Evolutionary conservation across 2,888 invertebrate species (phyloP).

Genomic region (Dysmachus trigonus): DNA sequence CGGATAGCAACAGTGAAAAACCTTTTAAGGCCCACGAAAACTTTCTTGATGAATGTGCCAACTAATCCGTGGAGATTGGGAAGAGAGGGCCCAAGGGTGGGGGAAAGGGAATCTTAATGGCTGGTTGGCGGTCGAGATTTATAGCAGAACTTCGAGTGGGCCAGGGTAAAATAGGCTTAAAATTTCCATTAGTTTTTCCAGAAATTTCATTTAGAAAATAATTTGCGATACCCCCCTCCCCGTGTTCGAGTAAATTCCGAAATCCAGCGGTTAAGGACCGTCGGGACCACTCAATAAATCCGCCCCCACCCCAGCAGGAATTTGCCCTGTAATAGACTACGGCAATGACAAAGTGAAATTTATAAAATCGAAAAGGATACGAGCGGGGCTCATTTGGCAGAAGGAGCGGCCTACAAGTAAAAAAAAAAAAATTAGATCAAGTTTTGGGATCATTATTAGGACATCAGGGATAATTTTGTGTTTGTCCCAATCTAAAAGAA

Average conservation of each 20-base stretch:
- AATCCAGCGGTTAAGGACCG: background rate
- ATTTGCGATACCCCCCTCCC: background rate
- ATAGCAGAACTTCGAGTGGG: background rate
- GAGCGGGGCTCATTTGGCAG: background rate
- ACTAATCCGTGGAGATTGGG: background rate
- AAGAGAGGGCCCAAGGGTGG: background rate
- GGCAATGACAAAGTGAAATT: slow-evolving; percentile 23
- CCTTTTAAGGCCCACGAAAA: background rate
- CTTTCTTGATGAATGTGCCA: slow-evolving; percentile 23
- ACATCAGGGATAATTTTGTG: background rate
- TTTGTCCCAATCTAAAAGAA: background rate
- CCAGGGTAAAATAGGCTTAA: background rate
- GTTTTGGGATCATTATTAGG: background rate
- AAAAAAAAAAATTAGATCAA: background rate
- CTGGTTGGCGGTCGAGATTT: background rate
- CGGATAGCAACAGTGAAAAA: background rate
- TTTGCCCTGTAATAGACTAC: background rate
- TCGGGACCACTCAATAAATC: background rate
- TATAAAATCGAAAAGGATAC: slow-evolving; percentile 13
- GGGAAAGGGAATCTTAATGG: background rate
- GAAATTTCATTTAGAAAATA: background rate
- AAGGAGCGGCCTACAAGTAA: background rate
- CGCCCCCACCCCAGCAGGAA: background rate
- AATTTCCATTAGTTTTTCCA: background rate
- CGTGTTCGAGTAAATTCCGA: background rate